Evolutionary conservation across 2,113 vertebrate species (phyloP).

Genomic region (Rhabdomys dilectus): DNA sequence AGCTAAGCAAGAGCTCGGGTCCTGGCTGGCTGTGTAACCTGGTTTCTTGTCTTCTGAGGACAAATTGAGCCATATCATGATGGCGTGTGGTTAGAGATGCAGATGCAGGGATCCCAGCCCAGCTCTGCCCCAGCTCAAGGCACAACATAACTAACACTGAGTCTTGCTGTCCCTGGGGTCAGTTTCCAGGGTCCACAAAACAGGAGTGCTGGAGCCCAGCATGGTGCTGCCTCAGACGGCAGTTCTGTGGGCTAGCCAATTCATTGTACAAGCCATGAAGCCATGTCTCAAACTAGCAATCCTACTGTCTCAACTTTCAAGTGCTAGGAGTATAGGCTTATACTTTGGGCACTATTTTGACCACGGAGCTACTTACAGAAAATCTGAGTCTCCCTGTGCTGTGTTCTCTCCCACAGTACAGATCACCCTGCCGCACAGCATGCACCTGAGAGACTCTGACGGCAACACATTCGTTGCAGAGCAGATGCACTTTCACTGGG

Average conservation of each 20-base stretch:
- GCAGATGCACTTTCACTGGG: slow-evolving; percentile 98
- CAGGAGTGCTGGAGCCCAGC: too few relatives aligned
- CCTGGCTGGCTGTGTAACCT: background rate
- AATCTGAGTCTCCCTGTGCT: rapidly evolving
- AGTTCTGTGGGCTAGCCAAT: background rate
- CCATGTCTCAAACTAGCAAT: background rate
- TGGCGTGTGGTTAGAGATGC: background rate
- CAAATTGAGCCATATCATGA: background rate
- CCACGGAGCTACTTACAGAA: rapidly evolving
- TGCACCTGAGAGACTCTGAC: slow-evolving; percentile 89
- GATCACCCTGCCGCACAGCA: slow-evolving; percentile 90
- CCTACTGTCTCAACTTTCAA: background rate
- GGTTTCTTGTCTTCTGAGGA: background rate
- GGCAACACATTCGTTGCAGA: slow-evolving; percentile 87
- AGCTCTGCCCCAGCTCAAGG: background rate
- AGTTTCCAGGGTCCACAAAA: slow-evolving; percentile 49
- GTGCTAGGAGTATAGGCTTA: background rate
- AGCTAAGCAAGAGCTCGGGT: background rate
- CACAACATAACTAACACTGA: background rate
- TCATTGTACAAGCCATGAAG: background rate
- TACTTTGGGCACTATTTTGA: background rate
- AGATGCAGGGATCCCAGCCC: rapidly evolving
- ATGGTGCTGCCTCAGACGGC: background rate
- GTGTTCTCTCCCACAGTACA: slow-evolving; percentile 87
- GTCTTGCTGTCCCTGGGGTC: background rate